Base-by-base conservation (phyloP, 2,797 vertebrate species). In the Hylomyscus alleni region DNA sequence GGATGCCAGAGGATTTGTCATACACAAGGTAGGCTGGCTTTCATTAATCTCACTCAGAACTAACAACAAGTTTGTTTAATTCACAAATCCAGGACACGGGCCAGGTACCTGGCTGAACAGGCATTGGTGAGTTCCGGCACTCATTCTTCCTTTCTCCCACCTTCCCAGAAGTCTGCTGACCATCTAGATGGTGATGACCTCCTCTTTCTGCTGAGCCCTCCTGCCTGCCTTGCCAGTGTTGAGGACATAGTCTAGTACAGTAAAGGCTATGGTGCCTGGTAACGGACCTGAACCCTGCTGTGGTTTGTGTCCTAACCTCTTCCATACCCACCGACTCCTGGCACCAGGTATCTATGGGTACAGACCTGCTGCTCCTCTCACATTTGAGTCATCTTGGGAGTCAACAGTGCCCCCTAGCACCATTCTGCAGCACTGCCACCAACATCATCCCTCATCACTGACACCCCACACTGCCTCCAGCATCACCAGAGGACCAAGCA, bases 381-480 rank as follows among this genome's bases (percentile, higher is more conserved):
- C 62, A 2, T 44, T 31, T 58, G n/a, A 31, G 34, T 6, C 40
- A 29, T 65, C 75, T 52, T 14, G 50, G 65, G 62, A 92, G 50
- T 26, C 60, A 58, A 58, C 37, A 88, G 83, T 47, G 6, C 83
- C 67, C 85, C 67, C 50, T 54, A 87, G 50, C 84, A 72, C 65
- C 65, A 37, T 37, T 54, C 34, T 22, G 4, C 22, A 29, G 22
- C 84, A 87, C 14, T 40, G 84, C 62, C 13, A 69, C n/a, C 67
- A 73, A 20, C 50, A n/a, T 15, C 29, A 3, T 26, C 40, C 52
- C 37, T 44, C 37, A 1, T 19, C 6, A 97, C 37, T 34, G 95
- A 87, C 89, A 97, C 91, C 93, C 67, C 96, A 91, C 96, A 72
- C 93, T 95, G 94, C 92, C 96, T 52, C 47, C 34, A 86, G 47